Conservation (phyloP, 2,113 vertebrate species). For the Myiozetetes cayanensis region DNA sequence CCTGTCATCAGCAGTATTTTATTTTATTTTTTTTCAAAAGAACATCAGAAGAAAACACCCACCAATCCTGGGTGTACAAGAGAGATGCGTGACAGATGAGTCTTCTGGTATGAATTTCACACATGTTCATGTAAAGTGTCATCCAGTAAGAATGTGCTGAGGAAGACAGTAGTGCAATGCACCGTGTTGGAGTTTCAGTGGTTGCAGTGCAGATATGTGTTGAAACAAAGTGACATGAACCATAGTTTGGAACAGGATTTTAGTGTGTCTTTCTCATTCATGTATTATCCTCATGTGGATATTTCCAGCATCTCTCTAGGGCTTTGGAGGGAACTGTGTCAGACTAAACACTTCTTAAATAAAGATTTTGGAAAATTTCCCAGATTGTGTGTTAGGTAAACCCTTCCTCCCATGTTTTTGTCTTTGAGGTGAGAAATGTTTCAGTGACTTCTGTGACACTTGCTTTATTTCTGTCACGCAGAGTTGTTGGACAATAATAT, state of each 20-base stretch:
- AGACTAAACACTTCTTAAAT: constrained; percentile 57
- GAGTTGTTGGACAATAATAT: not conserved
- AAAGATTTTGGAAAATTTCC: constrained; percentile 41
- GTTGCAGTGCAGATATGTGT: not conserved
- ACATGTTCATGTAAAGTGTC: not conserved
- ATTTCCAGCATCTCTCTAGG: not conserved
- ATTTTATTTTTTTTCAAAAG: not conserved
- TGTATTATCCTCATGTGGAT: not conserved
- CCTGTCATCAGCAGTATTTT: not conserved
- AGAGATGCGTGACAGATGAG: constrained; percentile 28
- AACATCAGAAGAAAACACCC: not conserved
- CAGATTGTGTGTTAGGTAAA: constrained; percentile 29
- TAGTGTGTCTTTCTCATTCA: not conserved
- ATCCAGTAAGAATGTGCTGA: constrained; percentile 33
- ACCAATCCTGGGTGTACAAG: not conserved
- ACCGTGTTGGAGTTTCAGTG: not conserved
- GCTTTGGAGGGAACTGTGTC: constrained; percentile 29
- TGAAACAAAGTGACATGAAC: not conserved
- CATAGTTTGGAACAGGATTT: not conserved
- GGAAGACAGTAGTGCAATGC: not conserved
- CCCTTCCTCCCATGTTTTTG: not conserved
- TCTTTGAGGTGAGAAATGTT: constrained; percentile 37
- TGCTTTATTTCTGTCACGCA: not conserved
- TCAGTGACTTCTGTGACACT: not conserved
- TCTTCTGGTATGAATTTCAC: not conserved